Base-by-base conservation (phyloP, 1,140 invertebrate genomes). In the Leptonema lineaticorne region DNA sequence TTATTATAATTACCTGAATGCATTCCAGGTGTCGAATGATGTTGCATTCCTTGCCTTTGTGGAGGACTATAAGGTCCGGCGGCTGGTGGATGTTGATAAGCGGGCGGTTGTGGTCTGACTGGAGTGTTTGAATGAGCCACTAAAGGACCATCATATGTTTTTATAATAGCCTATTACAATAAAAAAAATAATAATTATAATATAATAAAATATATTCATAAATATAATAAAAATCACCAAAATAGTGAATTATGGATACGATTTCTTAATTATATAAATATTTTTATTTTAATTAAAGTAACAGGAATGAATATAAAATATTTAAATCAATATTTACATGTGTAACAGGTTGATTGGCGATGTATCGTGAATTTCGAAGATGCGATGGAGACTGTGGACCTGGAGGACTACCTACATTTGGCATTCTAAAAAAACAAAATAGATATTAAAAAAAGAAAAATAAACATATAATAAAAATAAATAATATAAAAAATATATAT, bases 101-200 rank as follows among this genome's bases (percentile, higher is more conserved):
- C 71, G 4, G 71, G 71, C 14, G 71, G 71, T n/a, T 66, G 67
- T 9, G 66, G 60, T 30, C 71, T 48, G 33, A 27, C 22, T 14
- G 53, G 41, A 27, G 45, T 53, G 4, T 56, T 67, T 0, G 50
- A 67, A 20, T 75, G 68, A 46, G 78, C 74, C 0, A 78, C 70
- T 64, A 83, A 74, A 16, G 82, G 78, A 22, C 79, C 81, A 66
- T 85, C 83, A 67, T 83, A 85, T 2, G 81, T 78, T 75, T 80
- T 82, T 45, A 81, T 81, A 26, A 84, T 81, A 45, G 81, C 76
- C 83, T 84, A 63, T n/a, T 68, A 56, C 6, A 56, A 20, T 33
- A 33, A 33, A 33, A 33, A 6, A 6, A 33, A 6, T 33, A 11
- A 33, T 33, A 6, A 45, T 45, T 7, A 45, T 45, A 45, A 45